Evolutionary conservation across 2,888 invertebrate genomes (phyloP), one percentile per base, ranked within the genome.

Genomic region (Scaptodrosophila latifasciaeformis): DNA sequence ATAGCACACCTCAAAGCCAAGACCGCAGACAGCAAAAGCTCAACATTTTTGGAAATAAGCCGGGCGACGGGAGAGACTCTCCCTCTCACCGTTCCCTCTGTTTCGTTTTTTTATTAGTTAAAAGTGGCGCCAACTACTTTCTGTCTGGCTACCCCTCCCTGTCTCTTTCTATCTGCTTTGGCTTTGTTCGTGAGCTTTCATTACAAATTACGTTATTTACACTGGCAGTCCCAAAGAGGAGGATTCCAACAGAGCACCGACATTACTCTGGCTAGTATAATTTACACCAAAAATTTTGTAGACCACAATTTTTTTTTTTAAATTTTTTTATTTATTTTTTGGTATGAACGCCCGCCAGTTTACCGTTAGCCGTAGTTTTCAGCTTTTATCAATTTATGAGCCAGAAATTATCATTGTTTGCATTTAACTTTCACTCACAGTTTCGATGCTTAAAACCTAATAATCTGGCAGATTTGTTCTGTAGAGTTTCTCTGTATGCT

Each of bases 191-290:
- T 39, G 43, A 57, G 54, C 57, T 72, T 75, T 70, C 70, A 78
- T 70, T 76, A 68, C 63, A 70, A 71, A 75, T 75, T 70, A 78
- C 72, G 62, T 68, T 72, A 70, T 75, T 78, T 68, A 55, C 65
- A 62, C 61, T 69, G 63, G 51, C 62, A 67, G 65, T 67, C n/a
- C 65, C 62, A 43, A 50, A 55, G n/a, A n/a, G n/a, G n/a, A n/a
- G 49, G 43, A 55, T 60, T 59, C 34, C 29, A 19, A 27, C 13
- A 17, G 44, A 7, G 18, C 42, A 49, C 19, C 43, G 37, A 34
- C 49, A 42, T n/a, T n/a, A n/a, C n/a, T n/a, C n/a, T n/a, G n/a
- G n/a, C n/a, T n/a, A n/a, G n/a, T n/a, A n/a, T n/a, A n/a, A n/a
- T n/a, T n/a, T n/a, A 43, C 34, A 37, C 35, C 27, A 35, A 61